Evolutionary conservation across 2,888 invertebrate genomes (phyloP), one percentile per base, ranked within the genome.

Genomic region (Scaptomyza flava): DNA sequence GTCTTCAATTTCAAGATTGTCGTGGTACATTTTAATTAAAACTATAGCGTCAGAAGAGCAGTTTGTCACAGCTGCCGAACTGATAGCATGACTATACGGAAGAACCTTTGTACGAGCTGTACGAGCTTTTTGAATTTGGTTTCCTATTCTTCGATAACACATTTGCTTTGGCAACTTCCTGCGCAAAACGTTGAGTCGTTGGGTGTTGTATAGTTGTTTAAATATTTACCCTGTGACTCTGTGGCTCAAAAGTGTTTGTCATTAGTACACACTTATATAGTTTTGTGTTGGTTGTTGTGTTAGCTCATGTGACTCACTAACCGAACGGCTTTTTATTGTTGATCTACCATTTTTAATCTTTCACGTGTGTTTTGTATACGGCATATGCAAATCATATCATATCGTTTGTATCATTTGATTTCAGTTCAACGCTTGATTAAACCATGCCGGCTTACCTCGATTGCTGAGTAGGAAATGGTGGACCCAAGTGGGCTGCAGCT

Each of bases 11-110:
- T 31, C 0, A 3, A 23, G 62, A 53, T 58, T 64, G 54, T 56
- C 54, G 41, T 68, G 68, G 50, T 72, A 86, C 82, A 87, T 81
- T 82, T 82, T 79, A 82, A 82, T 82, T 82, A 87, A 87, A 79
- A 79, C 50, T 79, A 69, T 62, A 61, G 67, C 30, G 51, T 34
- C 27, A 3, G 5, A 11, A 9, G 50, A 41, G 52, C 36, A 53
- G 27, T 2, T 60, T 41, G 59, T 51, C 38, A 41, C 52, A 45
- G 27, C 34, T 53, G 60, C 46, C 46, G 1, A 3, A 51, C 20
- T 41, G 62, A 57, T 48, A 57, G 47, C 27, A 38, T 14, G 23
- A 8, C 14, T 20, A 38, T 9, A 38, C 9, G 31, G 42, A 51
- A 51, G 36, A 51, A 51, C 23, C 50, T 23, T 14, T 7, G 14